These are phyloP conservation scores for Medauroidea extradentata DNA, from an alignment of 1,140 invertebrate species.

Conservation along the genomic window DNA sequence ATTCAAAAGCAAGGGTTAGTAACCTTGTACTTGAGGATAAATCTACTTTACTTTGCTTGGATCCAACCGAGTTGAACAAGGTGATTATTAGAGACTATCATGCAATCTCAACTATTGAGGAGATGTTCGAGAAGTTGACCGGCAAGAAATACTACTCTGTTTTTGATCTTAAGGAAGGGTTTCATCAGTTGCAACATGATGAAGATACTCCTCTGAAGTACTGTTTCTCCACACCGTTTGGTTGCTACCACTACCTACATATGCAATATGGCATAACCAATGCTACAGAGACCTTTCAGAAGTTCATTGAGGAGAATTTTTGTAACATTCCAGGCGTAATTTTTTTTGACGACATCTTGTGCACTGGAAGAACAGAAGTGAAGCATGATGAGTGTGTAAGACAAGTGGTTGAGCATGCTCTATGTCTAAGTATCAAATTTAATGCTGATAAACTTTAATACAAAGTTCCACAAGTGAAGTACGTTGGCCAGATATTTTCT, in stretches of 20 bases:
- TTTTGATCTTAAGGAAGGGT: too few relatives aligned
- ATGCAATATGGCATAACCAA: not conserved
- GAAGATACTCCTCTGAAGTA: not conserved
- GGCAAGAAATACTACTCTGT: too few relatives aligned
- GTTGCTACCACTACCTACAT: not conserved
- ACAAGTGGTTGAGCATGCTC: not conserved
- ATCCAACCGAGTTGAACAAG: too few relatives aligned
- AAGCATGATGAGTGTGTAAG: not conserved
- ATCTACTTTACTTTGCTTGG: too few relatives aligned
- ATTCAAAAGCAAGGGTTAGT: too few relatives aligned
- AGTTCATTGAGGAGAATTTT: not conserved
- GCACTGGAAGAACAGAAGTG: not conserved
- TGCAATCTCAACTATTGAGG: too few relatives aligned
- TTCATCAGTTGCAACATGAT: too few relatives aligned
- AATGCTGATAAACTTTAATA: not conserved
- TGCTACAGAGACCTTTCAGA: not conserved
- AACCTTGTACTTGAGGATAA: too few relatives aligned
- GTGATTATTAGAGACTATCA: too few relatives aligned
- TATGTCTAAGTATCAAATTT: not conserved
- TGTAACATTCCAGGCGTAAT: not conserved
- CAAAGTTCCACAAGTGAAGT: not conserved
- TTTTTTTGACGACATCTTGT: not conserved
- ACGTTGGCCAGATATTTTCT: not conserved
- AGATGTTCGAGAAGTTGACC: too few relatives aligned
- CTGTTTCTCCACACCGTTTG: not conserved